Base-by-base conservation (phyloP, 2,888 invertebrate species). In the Napeogenes sylphis region DNA sequence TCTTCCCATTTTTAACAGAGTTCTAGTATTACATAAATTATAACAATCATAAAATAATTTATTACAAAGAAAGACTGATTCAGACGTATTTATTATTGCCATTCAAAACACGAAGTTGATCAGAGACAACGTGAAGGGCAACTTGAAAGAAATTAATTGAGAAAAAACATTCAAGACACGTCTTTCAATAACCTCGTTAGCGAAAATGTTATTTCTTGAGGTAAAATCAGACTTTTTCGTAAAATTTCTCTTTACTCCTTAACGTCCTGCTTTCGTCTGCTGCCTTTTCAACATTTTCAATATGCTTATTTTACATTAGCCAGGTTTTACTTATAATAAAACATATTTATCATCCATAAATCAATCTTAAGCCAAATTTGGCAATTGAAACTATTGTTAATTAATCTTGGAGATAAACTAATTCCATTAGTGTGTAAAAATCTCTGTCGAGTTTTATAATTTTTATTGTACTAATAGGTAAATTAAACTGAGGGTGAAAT, bases 81-180 rank as follows among this genome's bases (percentile, higher is more conserved):
- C 21, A 21, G 21, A 21, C 21, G 21, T 21, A 21, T 21, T 21
- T 21, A 21, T 21, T 21, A 21, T 21, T 21, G 21, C 21, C 21
- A 21, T 21, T 1, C 21, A 21, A 21, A 21, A 21, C 21, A 21
- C 21, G 21, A 21, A 30, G 51, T 51, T 10, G 4, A n/a, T 30
- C 4, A 21, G 8, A 30, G n/a, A 30, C 30, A 12, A 51, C 30
- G 30, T 51, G 30, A 51, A 30, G 30, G n/a, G 30, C 51, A 5
- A 10, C 47, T 3, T 10, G 30, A 30, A 30, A 12, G 30, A 51
- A 12, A 51, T 51, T 51, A 51, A 51, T 51, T 51, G 42, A 42
- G 12, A 51, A 51, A 51, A 51, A 51, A 51, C 30, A 51, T 30
- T 30, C 51, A 51, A 51, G 51, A 51, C 51, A 51, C 30, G 51